Evolutionary conservation across 1,140 invertebrate species (phyloP), one percentile per base, ranked within the genome.

Genomic region (Amphibalanus amphitrite): DNA sequence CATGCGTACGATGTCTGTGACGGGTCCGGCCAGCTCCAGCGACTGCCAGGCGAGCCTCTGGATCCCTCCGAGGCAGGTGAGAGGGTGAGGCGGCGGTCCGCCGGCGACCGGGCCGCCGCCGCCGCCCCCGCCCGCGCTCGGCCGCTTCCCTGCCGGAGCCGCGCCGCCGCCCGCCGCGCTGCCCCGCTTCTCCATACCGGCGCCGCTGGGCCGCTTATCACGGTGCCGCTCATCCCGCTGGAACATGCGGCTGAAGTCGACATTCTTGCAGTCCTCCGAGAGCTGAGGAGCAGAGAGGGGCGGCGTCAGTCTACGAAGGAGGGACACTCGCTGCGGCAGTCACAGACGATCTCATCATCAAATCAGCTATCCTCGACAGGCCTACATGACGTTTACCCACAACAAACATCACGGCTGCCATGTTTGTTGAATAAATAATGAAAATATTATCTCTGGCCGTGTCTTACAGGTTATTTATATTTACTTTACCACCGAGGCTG

Each of bases 1-100:
- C 68, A 71, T 69, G 64, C 40, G 29, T 4, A 29, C 70, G 26
- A 65, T 71, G 30, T 33, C 29, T 64, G 47, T n/a, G 20, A n/a
- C 70, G n/a, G 40, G 70, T 4, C 69, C 29, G 38, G 25, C 33
- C 28, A 29, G 28, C 33, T 71, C 38, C 13, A 28, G 29, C 8
- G 33, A 69, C 29, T 71, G 17, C 47, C 38, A 67, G 33, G 67
- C 68, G 3, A 71, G 28, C 64, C 26, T 65, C 23, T n/a, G 64
- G 23, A 65, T 26, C 6, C 23, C 26, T 6, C 68, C 64, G 6
- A 26, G 23, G 64, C 64, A 65, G 64, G 64, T 65, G 64, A 26
- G 23, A 3, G 23, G 23, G 23, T 65, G 23, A 6, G 23, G 23
- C 6, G 64, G 23, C 64, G 64, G 23, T 6, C 64, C 64, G 64